Conservation (phyloP, 1,140 invertebrate species). For the Pogonomyrmex barbatus region DNA sequence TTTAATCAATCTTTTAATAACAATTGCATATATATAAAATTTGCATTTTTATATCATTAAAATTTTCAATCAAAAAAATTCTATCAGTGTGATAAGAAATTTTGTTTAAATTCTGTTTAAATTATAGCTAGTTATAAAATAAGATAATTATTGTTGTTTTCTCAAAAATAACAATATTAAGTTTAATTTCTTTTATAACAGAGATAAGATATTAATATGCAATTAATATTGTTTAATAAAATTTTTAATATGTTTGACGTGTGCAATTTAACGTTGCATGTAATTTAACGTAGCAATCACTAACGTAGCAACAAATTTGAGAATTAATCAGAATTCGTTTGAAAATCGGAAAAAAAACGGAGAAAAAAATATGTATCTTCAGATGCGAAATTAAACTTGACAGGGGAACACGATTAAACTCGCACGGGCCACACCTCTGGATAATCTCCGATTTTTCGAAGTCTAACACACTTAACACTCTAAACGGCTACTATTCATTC, state of each 20-base stretch:
- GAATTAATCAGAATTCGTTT: background rate
- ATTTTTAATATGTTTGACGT: background rate
- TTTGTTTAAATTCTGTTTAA: background rate
- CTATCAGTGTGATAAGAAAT: background rate
- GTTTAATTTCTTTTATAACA: background rate
- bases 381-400: background rate
- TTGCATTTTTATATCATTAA: background rate
- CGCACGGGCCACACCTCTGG: background rate
- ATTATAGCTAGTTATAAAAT: background rate
- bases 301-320: background rate
- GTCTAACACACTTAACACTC: background rate
- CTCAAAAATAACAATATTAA: background rate
- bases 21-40: background rate
- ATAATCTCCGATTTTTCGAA: conserved; percentile 21
- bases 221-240: background rate
- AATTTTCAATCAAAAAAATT: background rate
- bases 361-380: background rate
- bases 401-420: background rate
- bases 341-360: background rate
- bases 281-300: background rate
- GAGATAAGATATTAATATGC: background rate
- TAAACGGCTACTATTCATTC: background rate
- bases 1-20: background rate
- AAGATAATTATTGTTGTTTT: conserved; percentile 2
- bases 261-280: background rate